Evolutionary conservation across 2,797 vertebrate species (phyloP).

Genomic region (Peromyscus attwateri): DNA sequence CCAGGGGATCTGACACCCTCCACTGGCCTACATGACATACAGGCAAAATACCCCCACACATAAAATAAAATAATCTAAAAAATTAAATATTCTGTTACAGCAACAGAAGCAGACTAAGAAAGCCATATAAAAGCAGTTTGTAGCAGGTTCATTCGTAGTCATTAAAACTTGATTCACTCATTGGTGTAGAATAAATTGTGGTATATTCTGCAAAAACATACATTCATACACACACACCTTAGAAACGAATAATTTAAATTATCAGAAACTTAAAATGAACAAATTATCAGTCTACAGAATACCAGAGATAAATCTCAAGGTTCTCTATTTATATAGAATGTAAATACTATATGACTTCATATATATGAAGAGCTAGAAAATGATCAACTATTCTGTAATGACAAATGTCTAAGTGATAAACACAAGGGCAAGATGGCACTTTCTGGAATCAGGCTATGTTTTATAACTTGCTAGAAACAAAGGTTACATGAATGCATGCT

Average conservation of each 20-base stretch:
- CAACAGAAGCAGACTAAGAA: background rate
- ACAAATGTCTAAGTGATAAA: background rate
- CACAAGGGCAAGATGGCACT: background rate
- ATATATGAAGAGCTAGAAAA: background rate
- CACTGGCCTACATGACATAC: too few relatives aligned
- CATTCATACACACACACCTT: background rate
- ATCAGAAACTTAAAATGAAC: slow-evolving; percentile 8
- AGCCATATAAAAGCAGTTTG: background rate
- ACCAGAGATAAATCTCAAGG: background rate
- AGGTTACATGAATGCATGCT: background rate
- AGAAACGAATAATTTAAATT: slow-evolving; percentile 24
- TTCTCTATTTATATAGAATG: slow-evolving; percentile 23
- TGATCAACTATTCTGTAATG: background rate
- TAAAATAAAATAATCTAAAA: background rate
- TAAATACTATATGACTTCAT: slow-evolving; percentile 22
- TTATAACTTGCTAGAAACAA: background rate
- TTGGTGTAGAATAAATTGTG: background rate
- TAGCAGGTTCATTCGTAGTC: background rate
- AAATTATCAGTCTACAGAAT: background rate
- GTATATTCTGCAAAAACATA: background rate
- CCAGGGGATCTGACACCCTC: background rate
- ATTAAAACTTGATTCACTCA: slow-evolving; percentile 2
- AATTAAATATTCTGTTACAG: background rate
- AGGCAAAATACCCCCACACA: background rate
- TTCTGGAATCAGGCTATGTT: slow-evolving; percentile 36